A percentile compares a stretch with the other conserved stretches of the same genome.
phyloP scores from a whole-genome alignment of 2,888 invertebrate genomes.

The Tipula confusa region DNA sequence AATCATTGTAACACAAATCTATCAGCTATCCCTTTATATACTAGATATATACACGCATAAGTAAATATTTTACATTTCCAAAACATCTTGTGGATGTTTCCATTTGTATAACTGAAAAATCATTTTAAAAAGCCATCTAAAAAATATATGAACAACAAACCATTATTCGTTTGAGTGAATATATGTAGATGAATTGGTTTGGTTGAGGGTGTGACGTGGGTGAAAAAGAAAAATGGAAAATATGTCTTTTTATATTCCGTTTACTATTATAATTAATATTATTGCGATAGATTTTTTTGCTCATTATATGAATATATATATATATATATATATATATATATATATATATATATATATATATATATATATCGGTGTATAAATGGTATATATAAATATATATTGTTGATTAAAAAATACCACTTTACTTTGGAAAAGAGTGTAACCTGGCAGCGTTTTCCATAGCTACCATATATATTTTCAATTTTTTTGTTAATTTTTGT shows the following conservation, averaged over 20 bases:
- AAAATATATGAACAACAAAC: background rate
- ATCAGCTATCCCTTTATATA: too few species aligned
- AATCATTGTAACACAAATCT: too few species aligned
- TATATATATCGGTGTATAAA: background rate
- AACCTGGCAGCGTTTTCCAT: constrained; percentile 25
- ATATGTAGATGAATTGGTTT: background rate
- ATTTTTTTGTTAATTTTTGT: background rate
- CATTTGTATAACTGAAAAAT: background rate
- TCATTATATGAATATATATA: background rate
- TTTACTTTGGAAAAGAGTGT: constrained; percentile 12
- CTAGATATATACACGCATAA: too few species aligned
- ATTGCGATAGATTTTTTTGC: background rate
- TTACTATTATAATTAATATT: background rate
- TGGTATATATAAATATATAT: background rate
- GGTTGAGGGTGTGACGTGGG: background rate
- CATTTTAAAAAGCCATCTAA: background rate
- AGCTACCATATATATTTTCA: background rate
- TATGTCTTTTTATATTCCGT: background rate
- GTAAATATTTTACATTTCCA: too few species aligned
- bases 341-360: background rate
- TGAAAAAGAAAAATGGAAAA: background rate
- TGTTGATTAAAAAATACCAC: constrained; percentile 20
- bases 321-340: background rate
- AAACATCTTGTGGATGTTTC: too few species aligned
- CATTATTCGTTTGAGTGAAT: background rate